Conservation (phyloP, 2,113 vertebrate species). For the Acinonyx jubatus region DNA sequence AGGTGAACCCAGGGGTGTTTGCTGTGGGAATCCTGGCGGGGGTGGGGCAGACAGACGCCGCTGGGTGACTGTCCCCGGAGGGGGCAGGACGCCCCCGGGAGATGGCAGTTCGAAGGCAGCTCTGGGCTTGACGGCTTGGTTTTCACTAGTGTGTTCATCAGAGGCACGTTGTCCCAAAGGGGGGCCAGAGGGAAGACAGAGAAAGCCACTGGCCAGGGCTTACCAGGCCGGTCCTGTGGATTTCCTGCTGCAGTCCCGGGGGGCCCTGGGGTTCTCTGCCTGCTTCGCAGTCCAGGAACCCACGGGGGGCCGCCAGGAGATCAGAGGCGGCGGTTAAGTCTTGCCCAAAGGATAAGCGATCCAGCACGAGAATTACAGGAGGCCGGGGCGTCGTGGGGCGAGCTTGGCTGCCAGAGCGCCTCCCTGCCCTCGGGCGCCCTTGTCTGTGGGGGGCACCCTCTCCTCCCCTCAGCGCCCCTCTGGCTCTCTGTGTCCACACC, state of each 20-base stretch:
- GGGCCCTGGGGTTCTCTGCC: fast-evolving
- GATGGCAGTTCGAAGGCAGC: neutral
- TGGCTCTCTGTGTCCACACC: fast-evolving
- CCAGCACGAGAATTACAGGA: fast-evolving
- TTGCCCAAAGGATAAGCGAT: fast-evolving
- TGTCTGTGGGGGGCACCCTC: fast-evolving
- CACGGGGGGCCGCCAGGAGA: fast-evolving
- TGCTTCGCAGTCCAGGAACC: fast-evolving
- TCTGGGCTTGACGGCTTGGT: fast-evolving
- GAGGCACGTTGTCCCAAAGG: fast-evolving
- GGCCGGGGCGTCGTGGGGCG: neutral
- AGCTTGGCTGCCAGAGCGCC: fast-evolving
- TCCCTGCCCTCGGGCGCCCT: fast-evolving
- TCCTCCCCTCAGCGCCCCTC: fast-evolving
- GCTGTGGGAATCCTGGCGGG: fast-evolving
- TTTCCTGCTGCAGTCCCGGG: fast-evolving
- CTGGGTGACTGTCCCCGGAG: neutral
- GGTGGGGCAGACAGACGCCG: fast-evolving
- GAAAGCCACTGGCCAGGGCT: fast-evolving
- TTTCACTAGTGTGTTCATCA: too few relatives aligned
- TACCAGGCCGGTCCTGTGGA: fast-evolving
- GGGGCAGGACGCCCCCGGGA: fast-evolving
- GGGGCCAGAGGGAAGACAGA: neutral
- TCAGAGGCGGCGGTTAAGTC: fast-evolving
- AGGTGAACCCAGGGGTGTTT: fast-evolving